Percentiles rank a stretch among this genome's conserved stretches.
Evolutionary conservation across 2,888 invertebrate species (phyloP).

Genomic region (Itoplectis maculator): DNA sequence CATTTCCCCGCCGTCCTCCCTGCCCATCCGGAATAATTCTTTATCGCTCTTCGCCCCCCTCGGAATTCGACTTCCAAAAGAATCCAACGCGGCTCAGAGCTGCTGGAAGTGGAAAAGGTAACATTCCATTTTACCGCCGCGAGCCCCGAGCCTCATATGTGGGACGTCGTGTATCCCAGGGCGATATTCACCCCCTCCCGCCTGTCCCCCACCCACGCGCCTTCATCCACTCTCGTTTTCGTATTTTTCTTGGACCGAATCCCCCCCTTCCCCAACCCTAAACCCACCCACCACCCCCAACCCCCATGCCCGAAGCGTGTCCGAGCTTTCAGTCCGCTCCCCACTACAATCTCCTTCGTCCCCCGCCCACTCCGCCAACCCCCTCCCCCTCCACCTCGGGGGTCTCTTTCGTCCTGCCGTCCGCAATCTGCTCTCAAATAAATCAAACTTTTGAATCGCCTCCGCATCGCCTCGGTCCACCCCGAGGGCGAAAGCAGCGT

Average conservation of each 20-base stretch:
- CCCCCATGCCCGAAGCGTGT: conserved; percentile 21
- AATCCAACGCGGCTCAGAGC: neutral
- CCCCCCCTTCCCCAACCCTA: too few species aligned
- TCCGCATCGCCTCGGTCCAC: conserved; percentile 56
- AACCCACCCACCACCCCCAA: neutral
- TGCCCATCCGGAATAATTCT: neutral
- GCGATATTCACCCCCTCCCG: conserved; percentile 72
- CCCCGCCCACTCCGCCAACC: conserved; percentile 9
- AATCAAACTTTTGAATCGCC: conserved; percentile 84
- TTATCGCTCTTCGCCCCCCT: neutral
- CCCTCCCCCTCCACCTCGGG: conserved; percentile 61
- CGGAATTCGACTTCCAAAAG: conserved; percentile 43
- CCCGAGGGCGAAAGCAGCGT: conserved; percentile 59
- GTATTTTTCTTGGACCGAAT: conserved; percentile 18
- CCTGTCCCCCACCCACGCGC: too few species aligned
- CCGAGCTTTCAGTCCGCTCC: conserved; percentile 35
- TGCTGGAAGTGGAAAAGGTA: neutral
- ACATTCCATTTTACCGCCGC: conserved; percentile 54
- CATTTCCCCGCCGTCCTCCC: neutral
- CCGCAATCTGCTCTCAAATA: conserved; percentile 83
- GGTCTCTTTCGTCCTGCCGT: conserved; percentile 72
- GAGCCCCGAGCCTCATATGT: conserved; percentile 72
- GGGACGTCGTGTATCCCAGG: conserved; percentile 73
- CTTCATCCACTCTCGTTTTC: conserved; percentile 61
- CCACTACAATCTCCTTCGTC: neutral